These are phyloP conservation scores for Heliconius hortense DNA, from an alignment of 2,888 invertebrate genomes.

Conservation along the genomic window DNA sequence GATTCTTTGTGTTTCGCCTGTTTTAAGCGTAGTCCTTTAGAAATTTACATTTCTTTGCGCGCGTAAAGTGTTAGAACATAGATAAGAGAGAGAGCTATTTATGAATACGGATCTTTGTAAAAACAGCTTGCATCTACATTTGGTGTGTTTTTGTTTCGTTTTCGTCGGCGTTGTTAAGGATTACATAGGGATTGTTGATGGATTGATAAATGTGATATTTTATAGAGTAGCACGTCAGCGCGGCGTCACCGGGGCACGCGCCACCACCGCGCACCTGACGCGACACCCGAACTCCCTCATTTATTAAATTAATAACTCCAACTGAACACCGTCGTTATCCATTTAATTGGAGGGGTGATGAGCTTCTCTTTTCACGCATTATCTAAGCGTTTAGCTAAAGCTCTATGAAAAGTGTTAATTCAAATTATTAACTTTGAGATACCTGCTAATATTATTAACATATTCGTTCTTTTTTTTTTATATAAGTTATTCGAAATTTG, in stretches of 20 bases:
- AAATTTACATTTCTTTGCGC: slow-evolving; percentile 37
- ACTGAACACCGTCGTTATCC: slow-evolving; percentile 77
- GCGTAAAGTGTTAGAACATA: slow-evolving; percentile 32
- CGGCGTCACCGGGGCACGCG: slow-evolving; percentile 43
- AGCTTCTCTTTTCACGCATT: slow-evolving; percentile 74
- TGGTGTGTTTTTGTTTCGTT: slow-evolving; percentile 13
- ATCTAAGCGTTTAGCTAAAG: slow-evolving; percentile 73
- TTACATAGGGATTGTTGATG: slow-evolving; percentile 9
- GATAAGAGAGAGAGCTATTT: slow-evolving; percentile 30
- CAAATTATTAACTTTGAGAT: slow-evolving; percentile 42
- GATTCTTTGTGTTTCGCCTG: slow-evolving; percentile 38
- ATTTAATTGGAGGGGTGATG: slow-evolving; percentile 79
- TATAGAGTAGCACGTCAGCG: slow-evolving; percentile 35
- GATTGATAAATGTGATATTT: slow-evolving; percentile 34
- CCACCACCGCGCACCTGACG: slow-evolving; percentile 57
- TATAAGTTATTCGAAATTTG: slow-evolving; percentile 26
- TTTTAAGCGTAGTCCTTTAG: slow-evolving; percentile 37
- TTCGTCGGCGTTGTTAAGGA: slow-evolving; percentile 4
- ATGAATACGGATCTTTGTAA: slow-evolving; percentile 25
- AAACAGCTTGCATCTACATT: slow-evolving; percentile 18
- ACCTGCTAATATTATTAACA: slow-evolving; percentile 14
- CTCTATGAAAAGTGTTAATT: slow-evolving; percentile 76
- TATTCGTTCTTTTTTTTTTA: slow-evolving; percentile 14
- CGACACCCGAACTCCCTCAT: slow-evolving; percentile 66
- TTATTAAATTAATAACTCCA: slow-evolving; percentile 82